phyloP scores from a whole-genome alignment of 1,140 invertebrate genomes.

The Stegodyphus dumicola region DNA sequence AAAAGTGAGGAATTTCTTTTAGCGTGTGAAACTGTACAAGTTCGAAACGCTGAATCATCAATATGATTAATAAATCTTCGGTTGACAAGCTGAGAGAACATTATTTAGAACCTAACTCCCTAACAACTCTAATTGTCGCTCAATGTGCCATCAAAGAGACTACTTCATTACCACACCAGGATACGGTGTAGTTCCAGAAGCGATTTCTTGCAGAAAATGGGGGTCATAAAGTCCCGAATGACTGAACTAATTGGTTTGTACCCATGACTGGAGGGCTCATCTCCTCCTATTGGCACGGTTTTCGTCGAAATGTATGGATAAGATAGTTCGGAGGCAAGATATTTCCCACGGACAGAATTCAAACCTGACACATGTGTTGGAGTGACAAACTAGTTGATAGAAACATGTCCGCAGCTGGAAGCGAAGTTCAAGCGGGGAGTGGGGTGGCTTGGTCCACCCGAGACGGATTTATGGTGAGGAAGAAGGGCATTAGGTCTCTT shows the following conservation, averaged over 20 bases:
- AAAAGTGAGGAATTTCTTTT: too few species aligned
- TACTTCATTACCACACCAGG: not conserved
- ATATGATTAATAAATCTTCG: too few species aligned
- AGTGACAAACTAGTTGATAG: constrained; percentile 39
- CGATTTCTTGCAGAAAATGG: not conserved
- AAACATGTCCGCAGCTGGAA: constrained; percentile 23
- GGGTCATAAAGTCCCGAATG: constrained; percentile 17
- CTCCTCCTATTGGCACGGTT: not conserved
- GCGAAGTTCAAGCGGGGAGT: constrained; percentile 2
- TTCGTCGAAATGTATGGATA: constrained; percentile 8
- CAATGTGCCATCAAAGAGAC: too few species aligned
- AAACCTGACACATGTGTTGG: constrained; percentile 13
- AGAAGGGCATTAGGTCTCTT: not conserved
- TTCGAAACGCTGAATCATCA: too few species aligned
- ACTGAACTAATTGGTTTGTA: constrained; percentile 45
- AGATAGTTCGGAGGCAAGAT: not conserved
- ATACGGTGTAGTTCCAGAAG: not conserved
- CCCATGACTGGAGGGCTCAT: constrained; percentile 14
- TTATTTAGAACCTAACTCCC: too few species aligned
- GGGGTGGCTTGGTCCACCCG: not conserved
- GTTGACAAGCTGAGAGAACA: too few species aligned
- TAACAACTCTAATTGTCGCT: too few species aligned
- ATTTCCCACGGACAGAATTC: constrained; percentile 20
- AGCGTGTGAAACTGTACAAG: too few species aligned
- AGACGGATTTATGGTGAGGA: constrained; percentile 35